Evolutionary conservation across 2,888 invertebrate species (phyloP), one percentile per base, ranked within the genome.

Genomic region (Lottia gigantea): DNA sequence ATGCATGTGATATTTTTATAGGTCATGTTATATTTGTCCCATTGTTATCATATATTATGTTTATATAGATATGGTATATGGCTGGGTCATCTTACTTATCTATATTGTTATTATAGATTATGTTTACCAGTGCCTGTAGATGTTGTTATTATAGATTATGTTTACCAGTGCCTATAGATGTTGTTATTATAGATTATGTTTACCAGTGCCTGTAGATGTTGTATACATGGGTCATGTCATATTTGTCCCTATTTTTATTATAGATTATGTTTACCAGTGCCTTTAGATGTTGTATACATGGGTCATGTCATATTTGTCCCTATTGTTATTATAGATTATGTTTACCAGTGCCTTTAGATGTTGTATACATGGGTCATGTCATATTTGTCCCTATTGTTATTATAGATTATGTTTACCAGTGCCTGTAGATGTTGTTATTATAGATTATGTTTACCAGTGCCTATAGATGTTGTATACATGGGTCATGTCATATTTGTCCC

Each of bases 211-310:
- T 31, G 6, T 31, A 31, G 31, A 31, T 31, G 31, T 31, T 95
- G 0, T 95, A 95, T 84, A 94, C 94, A 0, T 95, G 95, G 95
- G 94, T 95, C 7, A 6, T 31, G 31, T 31, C 6, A 31, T 31
- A 31, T 31, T 31, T 31, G 62, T 62, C 46, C 16, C 8, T n/a
- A 31, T 31, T 31, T 2, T 31, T 31, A 31, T 31, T 31, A 31
- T 31, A 31, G 31, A 31, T 31, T 31, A 31, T 31, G 31, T 31
- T 31, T 3, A 31, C 31, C 91, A 73, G 91, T 92, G 61, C 92
- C 93, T 0, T 92, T 95, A 67, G 95, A 95, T 88, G 92, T 93
- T 11, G 94, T 95, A 0, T 95, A 95, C 84, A 94, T 95, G 95
- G 95, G 94, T 95, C 7, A 31, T 31, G 31, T 31, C 6, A 31